Base-by-base conservation (phyloP, 2,888 invertebrate genomes). In the Dexiosoma caninum region DNA sequence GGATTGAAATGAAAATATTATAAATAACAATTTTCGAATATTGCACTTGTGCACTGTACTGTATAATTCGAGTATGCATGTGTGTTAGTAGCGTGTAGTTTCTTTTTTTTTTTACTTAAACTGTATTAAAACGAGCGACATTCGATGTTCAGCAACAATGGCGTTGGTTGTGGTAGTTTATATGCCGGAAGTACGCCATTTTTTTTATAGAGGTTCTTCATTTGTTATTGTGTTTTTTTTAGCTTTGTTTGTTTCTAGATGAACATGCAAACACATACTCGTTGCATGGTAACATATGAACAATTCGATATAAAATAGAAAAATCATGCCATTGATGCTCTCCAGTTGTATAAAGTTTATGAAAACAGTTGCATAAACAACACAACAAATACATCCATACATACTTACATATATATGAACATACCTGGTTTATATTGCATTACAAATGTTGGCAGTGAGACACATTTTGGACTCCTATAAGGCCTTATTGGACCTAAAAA, bases 251-350 rank as follows among this genome's bases (percentile, higher is more conserved):
- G 19, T 27, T 57, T 70, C 32, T 37, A 12, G 7, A 51, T 37
- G 46, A 66, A 75, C 16, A 46, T 16, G 37, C 27, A 46, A 12
- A 66, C 49, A 64, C 32, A 53, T 14, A 59, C 10, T 23, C 8
- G 27, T 6, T 35, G 53, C 9, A 14, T 27, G 6, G 27, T 3
- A 27, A 14, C 14, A 37, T 35, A 69, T 16, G 27, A 57, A 60
- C 51, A 12, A 37, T 46, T 46, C 35, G 23, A 27, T 19, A 60
- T 53, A 53, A 72, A 78, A 71, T 42, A 55, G 64, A 44, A 67
- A 77, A 81, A 69, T 77, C 42, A 64, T 77, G 62, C 69, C 35
- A 81, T 74, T 77, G 81, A 81, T 72, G 77, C 69, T 64, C 42
- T 51, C 3, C 2, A 67, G 75, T 51, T 67, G 32, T 19, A 32